A percentile compares a stretch with the other conserved stretches of the same genome.
Conservation (phyloP, 2,113 vertebrate genomes). For the Gulo gulo region DNA sequence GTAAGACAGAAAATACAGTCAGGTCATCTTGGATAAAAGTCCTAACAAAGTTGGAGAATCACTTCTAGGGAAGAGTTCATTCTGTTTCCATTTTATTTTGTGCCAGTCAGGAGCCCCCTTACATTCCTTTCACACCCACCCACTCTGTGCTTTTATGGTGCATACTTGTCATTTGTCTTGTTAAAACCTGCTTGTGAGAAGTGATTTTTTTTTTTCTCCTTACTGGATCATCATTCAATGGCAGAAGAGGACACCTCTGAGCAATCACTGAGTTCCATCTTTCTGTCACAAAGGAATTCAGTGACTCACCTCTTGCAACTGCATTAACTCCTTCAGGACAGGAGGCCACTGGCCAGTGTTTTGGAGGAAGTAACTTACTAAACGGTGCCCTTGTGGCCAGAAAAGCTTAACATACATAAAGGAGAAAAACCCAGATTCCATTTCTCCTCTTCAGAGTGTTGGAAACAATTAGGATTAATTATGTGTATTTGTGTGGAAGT, state of each 20-base stretch:
- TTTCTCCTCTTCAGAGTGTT: slow-evolving; percentile 50
- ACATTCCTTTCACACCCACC: not conserved
- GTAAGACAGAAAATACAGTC: not conserved
- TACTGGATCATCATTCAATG: slow-evolving; percentile 52
- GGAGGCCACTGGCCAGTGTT: slow-evolving; percentile 35
- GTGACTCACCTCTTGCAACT: slow-evolving; percentile 38
- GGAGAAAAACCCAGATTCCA: slow-evolving; percentile 34
- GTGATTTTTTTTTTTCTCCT: not conserved
- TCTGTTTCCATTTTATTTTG: slow-evolving; percentile 42
- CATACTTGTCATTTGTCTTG: slow-evolving; percentile 38
- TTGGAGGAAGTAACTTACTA: slow-evolving; percentile 56
- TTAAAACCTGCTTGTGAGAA: slow-evolving; percentile 17
- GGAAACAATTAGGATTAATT: slow-evolving; percentile 72
- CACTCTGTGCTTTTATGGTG: not conserved
- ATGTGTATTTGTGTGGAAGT: slow-evolving; percentile 54
- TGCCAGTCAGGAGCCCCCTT: not conserved
- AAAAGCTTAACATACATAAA: slow-evolving; percentile 31
- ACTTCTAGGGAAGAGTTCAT: not conserved
- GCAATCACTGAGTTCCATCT: slow-evolving; percentile 52
- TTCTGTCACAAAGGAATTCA: slow-evolving; percentile 55
- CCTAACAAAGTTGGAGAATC: not conserved
- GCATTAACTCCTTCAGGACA: slow-evolving; percentile 54
- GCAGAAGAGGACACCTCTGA: slow-evolving; percentile 53
- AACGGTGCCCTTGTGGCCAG: slow-evolving; percentile 25
- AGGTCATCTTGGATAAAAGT: slow-evolving; percentile 8